These are phyloP conservation scores for Nemotelus nigrinus DNA, from an alignment of 2,888 invertebrate species.

Conservation along the genomic window DNA sequence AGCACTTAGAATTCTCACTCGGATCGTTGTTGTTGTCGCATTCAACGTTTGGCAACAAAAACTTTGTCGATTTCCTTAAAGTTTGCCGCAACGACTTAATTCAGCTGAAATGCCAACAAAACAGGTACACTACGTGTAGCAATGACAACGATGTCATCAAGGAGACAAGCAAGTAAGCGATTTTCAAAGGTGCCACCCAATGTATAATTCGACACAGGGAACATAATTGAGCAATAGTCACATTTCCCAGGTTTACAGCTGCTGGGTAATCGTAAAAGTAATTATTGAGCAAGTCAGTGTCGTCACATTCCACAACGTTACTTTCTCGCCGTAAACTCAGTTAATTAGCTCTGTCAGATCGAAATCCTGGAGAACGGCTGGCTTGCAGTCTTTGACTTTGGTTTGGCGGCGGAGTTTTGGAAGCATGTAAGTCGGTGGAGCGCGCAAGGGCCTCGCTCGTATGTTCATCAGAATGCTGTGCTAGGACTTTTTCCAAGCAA, in stretches of 20 bases:
- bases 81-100: slow-evolving; percentile 36
- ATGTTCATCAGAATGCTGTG: slow-evolving; percentile 7
- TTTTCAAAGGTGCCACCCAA: slow-evolving; percentile 13
- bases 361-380: background rate
- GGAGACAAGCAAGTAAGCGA: background rate
- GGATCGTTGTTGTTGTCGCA: no score
- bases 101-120: slow-evolving; percentile 7
- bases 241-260: slow-evolving; percentile 36
- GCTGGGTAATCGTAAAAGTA: slow-evolving; percentile 43
- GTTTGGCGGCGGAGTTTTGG: background rate
- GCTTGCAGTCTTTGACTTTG: background rate
- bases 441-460: background rate
- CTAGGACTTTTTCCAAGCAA: slow-evolving; percentile 34
- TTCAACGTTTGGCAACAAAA: no score
- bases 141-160: background rate
- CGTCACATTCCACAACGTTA: slow-evolving; percentile 31
- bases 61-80: slow-evolving; percentile 27
- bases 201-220: background rate
- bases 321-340: slow-evolving; percentile 41
- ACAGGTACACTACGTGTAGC: background rate
- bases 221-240: slow-evolving; percentile 44
- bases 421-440: background rate
- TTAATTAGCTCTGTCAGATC: slow-evolving; percentile 43
- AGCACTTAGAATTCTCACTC: no score
- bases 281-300: slow-evolving; percentile 43